Conservation (phyloP, 2,888 invertebrate species). For the Tribolium freemani region DNA sequence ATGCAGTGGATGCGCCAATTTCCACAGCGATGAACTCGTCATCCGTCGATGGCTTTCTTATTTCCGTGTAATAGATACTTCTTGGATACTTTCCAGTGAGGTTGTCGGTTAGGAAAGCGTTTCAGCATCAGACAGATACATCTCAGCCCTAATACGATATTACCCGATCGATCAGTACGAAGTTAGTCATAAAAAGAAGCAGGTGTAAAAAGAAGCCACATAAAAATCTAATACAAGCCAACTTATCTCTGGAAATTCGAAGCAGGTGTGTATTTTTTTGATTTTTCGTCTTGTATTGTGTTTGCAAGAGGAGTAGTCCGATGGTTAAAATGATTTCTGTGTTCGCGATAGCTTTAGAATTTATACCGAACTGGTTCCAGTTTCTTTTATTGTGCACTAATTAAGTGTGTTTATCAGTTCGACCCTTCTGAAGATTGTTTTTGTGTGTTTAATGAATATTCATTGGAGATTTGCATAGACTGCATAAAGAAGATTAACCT, state of each 20-base stretch:
- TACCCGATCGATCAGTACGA: conserved; percentile 39
- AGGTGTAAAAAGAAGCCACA: conserved; percentile 46
- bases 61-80: conserved; percentile 33
- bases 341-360: conserved; percentile 55
- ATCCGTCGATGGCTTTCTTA: conserved; percentile 26
- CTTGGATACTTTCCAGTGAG: conserved; percentile 27
- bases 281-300: conserved; percentile 37
- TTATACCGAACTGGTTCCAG: conserved; percentile 54
- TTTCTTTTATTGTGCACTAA: conserved; percentile 60
- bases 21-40: conserved; percentile 34
- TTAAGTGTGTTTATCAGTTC: conserved; percentile 59
- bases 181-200: conserved; percentile 42
- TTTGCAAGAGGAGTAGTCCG: conserved; percentile 43
- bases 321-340: conserved; percentile 55
- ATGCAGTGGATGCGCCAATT: conserved; percentile 27
- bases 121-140: conserved; percentile 21
- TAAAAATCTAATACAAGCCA: conserved; percentile 31
- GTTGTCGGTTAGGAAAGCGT: conserved; percentile 22
- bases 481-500: conserved; percentile 32
- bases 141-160: conserved; percentile 39
- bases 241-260: conserved; percentile 30
- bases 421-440: conserved; percentile 55
- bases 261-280: conserved; percentile 43
- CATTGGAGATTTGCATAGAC: conserved; percentile 50
- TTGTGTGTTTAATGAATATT: conserved; percentile 56